These are phyloP conservation scores for Pelmatolapia mariae DNA, from an alignment of 2,113 vertebrate genomes.

Conservation along the genomic window DNA sequence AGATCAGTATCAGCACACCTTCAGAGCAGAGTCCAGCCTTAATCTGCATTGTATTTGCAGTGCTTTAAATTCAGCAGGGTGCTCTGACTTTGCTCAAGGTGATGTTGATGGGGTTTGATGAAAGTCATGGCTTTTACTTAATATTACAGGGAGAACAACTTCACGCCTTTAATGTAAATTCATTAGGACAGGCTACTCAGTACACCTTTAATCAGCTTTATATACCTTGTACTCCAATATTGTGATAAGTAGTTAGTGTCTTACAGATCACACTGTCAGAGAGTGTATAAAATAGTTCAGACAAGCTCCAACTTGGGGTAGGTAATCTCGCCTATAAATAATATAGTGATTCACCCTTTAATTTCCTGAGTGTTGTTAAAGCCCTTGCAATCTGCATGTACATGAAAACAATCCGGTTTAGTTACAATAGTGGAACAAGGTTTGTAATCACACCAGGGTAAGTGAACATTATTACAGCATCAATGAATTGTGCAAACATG, in stretches of 20 bases:
- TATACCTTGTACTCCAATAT: neutral
- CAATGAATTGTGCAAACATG: neutral
- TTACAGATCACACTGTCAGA: neutral
- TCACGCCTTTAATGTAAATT: neutral
- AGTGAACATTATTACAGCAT: neutral
- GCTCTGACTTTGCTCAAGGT: constrained; percentile 49
- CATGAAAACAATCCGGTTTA: neutral
- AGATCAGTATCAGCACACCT: neutral
- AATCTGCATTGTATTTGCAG: neutral
- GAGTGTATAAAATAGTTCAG: neutral
- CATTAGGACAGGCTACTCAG: neutral
- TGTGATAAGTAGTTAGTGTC: neutral
- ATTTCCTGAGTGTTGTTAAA: neutral
- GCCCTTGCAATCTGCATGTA: neutral
- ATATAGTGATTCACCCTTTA: neutral
- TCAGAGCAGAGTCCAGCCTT: neutral
- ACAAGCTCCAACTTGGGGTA: neutral
- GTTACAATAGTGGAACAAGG: neutral
- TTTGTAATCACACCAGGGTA: neutral
- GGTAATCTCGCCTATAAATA: neutral
- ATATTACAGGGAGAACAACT: neutral
- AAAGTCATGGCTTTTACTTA: neutral
- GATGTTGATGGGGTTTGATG: neutral
- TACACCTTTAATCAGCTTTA: neutral
- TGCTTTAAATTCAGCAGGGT: neutral